Evolutionary conservation across 2,797 vertebrate genomes (phyloP), one percentile per base, ranked within the genome.

Genomic region (Phoxinus dragarum): DNA sequence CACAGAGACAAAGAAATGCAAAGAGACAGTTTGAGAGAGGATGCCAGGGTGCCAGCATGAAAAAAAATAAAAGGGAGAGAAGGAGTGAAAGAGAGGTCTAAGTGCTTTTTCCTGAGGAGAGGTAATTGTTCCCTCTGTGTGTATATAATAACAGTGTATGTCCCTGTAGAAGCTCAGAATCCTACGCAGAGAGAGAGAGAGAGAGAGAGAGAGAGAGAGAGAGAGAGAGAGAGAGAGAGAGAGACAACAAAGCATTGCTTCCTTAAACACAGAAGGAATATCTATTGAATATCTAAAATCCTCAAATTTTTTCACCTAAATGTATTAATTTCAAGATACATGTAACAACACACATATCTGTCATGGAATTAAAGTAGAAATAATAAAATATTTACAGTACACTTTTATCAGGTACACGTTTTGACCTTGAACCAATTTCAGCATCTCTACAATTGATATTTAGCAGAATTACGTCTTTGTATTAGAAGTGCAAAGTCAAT

Each of bases 61-160:
- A 47, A 49, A n/a, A 82, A 82, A 82, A 81, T 61, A 31, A 74
- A 82, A 77, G 27, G 16, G 54, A 66, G 71, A 78, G 34, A 82
- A 73, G 71, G 75, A 84, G 83, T 54, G 74, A 84, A 75, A 69
- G 83, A 84, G 71, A 85, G 66, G 88, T 72, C 80, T 88, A 85
- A 89, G 89, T 91, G 88, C 88, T 90, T 83, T 89, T 88, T 90
- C 88, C 88, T 84, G 85, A 88, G 80, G 73, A 82, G 86, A 86
- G 71, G 86, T 90, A 91, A 91, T 90, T 89, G 87, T 85, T 88
- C 86, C 82, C 42, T 87, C 84, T 90, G 88, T 86, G 89, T 84
- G 86, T 84, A 44, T 77, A 82, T 89, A 88, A 88, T 89, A 80
- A 88, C 85, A 86, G 86, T 86, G 86, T 84, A 86, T 56, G 84